Evolutionary conservation across 1,140 invertebrate species (phyloP).

Genomic region (Zelostemma sp.): DNA sequence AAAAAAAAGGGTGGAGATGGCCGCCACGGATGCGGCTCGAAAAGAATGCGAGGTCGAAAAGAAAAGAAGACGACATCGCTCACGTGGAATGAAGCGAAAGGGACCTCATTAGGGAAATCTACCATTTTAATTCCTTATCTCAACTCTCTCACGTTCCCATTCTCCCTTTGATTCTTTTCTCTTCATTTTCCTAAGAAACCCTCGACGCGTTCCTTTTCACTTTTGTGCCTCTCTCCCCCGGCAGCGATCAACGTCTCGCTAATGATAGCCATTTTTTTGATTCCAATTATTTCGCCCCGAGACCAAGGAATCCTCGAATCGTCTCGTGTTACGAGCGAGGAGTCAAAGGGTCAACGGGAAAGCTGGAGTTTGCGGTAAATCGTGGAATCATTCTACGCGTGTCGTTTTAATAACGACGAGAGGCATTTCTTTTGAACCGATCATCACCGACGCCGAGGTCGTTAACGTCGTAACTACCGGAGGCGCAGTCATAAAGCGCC

Average conservation of each 20-base stretch:
- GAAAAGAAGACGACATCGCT: constrained; percentile 40
- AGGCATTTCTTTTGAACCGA: too few relatives aligned
- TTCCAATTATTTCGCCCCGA: background rate
- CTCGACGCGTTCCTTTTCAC: constrained; percentile 3
- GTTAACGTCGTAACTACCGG: background rate
- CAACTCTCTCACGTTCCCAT: constrained; percentile 17
- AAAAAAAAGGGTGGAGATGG: constrained; percentile 42
- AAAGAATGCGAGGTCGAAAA: constrained; percentile 32
- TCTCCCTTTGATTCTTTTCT: constrained; percentile 24
- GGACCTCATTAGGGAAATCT: constrained; percentile 50
- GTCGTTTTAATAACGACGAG: too few relatives aligned
- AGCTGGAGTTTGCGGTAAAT: too few relatives aligned
- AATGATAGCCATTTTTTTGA: constrained; percentile 1
- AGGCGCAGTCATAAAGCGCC: background rate
- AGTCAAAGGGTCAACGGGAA: too few relatives aligned
- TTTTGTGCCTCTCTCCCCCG: background rate
- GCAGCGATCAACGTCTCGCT: background rate
- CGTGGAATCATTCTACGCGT: too few relatives aligned
- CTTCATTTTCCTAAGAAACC: constrained; percentile 7
- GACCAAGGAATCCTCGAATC: too few relatives aligned
- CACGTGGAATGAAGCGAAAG: constrained; percentile 39
- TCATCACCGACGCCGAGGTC: background rate
- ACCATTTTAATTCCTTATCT: constrained; percentile 50
- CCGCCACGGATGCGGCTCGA: constrained; percentile 16
- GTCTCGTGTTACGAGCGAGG: too few relatives aligned